These are phyloP conservation scores for Oncopodura yosiiana DNA, from an alignment of 1,140 invertebrate species.

Conservation along the genomic window DNA sequence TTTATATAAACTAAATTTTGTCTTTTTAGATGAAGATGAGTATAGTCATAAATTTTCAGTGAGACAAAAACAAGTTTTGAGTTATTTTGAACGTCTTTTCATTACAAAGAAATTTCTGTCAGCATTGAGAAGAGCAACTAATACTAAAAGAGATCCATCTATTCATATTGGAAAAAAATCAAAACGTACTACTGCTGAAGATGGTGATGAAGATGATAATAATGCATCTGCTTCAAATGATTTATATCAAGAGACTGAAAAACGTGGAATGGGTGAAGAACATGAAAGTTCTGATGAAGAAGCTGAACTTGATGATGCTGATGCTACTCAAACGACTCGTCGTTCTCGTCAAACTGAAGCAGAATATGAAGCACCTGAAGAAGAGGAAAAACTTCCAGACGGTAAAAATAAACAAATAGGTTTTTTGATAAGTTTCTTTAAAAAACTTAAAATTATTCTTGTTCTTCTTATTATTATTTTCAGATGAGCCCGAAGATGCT, in stretches of 20 bases:
- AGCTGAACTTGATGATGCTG: slow-evolving; percentile 45
- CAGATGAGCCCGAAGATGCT: slow-evolving; percentile 38
- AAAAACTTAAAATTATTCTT: not conserved
- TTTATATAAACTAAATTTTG: slow-evolving; percentile 43
- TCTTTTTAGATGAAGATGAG: slow-evolving; percentile 59
- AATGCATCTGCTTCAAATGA: slow-evolving; percentile 39
- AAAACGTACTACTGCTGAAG: not conserved
- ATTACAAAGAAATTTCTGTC: slow-evolving; percentile 9
- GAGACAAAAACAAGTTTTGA: slow-evolving; percentile 53
- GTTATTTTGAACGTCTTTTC: slow-evolving; percentile 41
- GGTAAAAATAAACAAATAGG: too few relatives aligned
- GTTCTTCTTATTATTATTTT: slow-evolving; percentile 40
- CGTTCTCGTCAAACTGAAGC: slow-evolving; percentile 51
- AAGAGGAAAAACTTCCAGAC: slow-evolving; percentile 5
- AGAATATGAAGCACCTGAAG: slow-evolving; percentile 65
- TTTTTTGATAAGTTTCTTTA: not conserved
- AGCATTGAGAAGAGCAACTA: slow-evolving; percentile 53
- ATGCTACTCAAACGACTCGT: slow-evolving; percentile 49
- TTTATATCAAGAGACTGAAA: slow-evolving; percentile 36
- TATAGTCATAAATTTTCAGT: slow-evolving; percentile 62
- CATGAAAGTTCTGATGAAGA: slow-evolving; percentile 55
- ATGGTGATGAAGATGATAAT: slow-evolving; percentile 37
- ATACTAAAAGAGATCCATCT: slow-evolving; percentile 51
- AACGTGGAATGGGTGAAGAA: slow-evolving; percentile 42
- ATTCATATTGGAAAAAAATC: not conserved